Conservation (phyloP, 64 coral and sea anemone species). For the Dendrophyllia cribrosa region DNA sequence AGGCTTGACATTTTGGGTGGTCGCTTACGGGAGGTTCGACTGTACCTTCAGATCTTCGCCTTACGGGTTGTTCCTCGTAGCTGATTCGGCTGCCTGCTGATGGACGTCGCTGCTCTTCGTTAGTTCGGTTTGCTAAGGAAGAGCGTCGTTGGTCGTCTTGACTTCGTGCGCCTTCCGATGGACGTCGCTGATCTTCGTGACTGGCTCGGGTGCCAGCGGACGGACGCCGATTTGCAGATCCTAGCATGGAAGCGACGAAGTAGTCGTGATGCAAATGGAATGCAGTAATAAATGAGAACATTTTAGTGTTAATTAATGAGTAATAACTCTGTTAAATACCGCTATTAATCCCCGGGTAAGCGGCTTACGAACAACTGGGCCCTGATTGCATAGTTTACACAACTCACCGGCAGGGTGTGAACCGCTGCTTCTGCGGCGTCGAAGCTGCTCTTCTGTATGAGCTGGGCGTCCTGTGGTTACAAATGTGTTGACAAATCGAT, state of each 20-base stretch:
- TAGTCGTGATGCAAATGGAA: neutral
- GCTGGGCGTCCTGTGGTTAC: neutral
- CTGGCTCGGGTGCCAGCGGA: neutral
- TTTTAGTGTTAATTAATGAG: too few species aligned
- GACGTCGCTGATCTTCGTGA: constrained; percentile 7
- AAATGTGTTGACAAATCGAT: too few species aligned
- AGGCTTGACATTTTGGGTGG: too few species aligned
- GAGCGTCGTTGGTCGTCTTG: neutral
- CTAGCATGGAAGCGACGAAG: neutral
- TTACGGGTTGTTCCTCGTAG: neutral
- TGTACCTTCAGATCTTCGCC: neutral
- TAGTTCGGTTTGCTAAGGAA: neutral
- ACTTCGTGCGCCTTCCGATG: neutral
- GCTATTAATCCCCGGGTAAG: too few species aligned
- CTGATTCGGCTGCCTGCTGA: neutral
- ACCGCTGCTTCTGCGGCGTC: constrained; percentile 5
- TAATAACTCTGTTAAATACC: too few species aligned
- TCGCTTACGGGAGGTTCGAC: too few species aligned
- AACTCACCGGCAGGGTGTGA: neutral
- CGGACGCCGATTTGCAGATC: neutral
- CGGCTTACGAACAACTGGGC: too few species aligned
- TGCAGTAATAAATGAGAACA: neutral
- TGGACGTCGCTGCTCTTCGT: neutral
- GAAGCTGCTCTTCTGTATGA: neutral
- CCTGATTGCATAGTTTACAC: too few species aligned